These are phyloP conservation scores for Thamnophis sirtalis DNA, from an alignment of 2,113 vertebrate genomes.

Conservation along the genomic window DNA sequence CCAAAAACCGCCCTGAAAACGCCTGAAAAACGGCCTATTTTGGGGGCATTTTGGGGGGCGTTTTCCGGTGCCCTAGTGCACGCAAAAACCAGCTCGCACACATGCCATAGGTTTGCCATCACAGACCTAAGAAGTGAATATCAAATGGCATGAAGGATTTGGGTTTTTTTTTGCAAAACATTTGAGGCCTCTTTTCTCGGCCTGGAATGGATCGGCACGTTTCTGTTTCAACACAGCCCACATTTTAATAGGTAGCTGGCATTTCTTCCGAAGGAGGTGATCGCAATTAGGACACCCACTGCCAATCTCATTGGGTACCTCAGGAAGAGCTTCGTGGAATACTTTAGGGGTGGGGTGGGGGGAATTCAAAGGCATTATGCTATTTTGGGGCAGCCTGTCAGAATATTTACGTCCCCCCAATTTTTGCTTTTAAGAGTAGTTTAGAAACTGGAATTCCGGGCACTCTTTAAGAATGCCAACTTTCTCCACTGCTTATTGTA, in stretches of 20 bases:
- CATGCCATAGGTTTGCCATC: too few species aligned
- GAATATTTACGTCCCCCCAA: neutral
- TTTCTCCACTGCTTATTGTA: neutral
- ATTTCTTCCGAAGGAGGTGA: neutral
- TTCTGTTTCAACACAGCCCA: conserved; percentile 10
- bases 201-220: conserved; percentile 4
- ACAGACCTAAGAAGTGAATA: neutral
- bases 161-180: neutral
- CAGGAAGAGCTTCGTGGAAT: neutral
- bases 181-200: neutral
- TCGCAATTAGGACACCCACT: neutral
- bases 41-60: too few species aligned
- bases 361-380: neutral
- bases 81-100: too few species aligned
- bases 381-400: neutral
- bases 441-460: neutral
- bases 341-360: neutral
- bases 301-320: neutral
- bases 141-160: neutral
- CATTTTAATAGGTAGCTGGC: neutral
- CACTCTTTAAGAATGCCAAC: neutral
- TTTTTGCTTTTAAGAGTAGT: neutral
- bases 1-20: too few species aligned
- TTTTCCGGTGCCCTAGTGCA: too few species aligned
- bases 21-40: too few species aligned